Evolutionary conservation across 2,888 invertebrate species (phyloP), one percentile per base, ranked within the genome.

Genomic region (Erebia ligea): DNA sequence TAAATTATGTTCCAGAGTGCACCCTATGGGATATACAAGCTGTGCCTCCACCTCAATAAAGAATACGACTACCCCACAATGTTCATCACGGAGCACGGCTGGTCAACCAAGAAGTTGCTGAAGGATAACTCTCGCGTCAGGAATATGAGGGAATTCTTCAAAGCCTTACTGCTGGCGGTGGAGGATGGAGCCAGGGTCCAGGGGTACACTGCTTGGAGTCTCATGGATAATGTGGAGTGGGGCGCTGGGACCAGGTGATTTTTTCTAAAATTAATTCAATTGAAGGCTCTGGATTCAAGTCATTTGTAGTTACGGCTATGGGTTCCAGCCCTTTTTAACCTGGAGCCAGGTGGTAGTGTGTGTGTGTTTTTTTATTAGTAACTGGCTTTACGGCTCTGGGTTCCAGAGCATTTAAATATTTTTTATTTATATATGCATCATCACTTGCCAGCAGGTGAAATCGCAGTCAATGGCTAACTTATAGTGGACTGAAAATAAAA

Each of bases 181-280:
- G 91, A 93, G 71, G 94, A 94, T 54, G 93, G 93, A 0, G 90
- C 93, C 0, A 80, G 91, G 1, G 83, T 94, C 0, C 79, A 77
- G 42, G 95, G 95, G 0, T 96, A 95, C 76, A 93, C 94, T 0
- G 92, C 91, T 0, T 96, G 96, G 95, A 95, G 95, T 59, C 85
- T 96, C 0, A 90, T 96, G 89, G 96, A 96, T 77, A 95, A 95
- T 77, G 94, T 96, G 58, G 96, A 96, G 79, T 96, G 96, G 95
- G 80, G 79, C 0, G 82, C 84, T 56, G 96, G 96, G 0, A 95
- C 92, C 73, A 90, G 88, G 93, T 95, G 78, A 8, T 21, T 69
- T 25, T 25, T n/a, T n/a, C n/a, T n/a, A n/a, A n/a, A 15, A 59
- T 40, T 19, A 13, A 45, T 8, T 45, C 45, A 45, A n/a, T n/a